Evolutionary conservation across 1,140 invertebrate genomes (phyloP).

Genomic region (Meloidogyne hapla): DNA sequence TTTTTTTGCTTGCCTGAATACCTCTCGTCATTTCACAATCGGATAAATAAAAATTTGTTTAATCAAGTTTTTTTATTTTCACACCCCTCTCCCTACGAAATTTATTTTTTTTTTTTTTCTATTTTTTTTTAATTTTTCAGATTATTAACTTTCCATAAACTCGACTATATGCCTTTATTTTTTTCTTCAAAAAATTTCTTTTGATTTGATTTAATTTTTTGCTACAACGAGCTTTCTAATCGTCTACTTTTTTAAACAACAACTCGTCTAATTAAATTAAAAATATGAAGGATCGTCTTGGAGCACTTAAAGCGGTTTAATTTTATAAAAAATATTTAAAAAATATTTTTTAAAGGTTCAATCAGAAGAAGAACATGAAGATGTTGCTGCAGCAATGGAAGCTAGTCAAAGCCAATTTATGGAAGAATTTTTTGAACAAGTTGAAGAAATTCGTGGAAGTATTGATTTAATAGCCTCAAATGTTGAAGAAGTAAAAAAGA

Average conservation of each 20-base stretch:
- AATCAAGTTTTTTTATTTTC: too few relatives aligned
- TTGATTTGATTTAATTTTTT: neutral
- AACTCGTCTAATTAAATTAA: neutral
- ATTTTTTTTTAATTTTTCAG: neutral
- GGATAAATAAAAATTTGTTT: too few relatives aligned
- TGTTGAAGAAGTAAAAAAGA: constrained; percentile 99
- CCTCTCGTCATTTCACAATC: too few relatives aligned
- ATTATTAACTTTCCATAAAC: too few relatives aligned
- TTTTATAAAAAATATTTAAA: constrained; percentile 26
- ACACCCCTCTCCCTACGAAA: neutral
- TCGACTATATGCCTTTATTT: neutral
- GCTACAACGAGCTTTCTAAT: constrained; percentile 7
- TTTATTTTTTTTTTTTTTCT: neutral
- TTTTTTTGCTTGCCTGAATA: too few relatives aligned
- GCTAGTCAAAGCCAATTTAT: constrained; percentile 62
- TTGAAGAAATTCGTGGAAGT: constrained; percentile 98
- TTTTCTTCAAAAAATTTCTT: neutral
- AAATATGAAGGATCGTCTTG: constrained; percentile 55
- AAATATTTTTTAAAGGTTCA: constrained; percentile 49
- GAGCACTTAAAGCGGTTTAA: constrained; percentile 55
- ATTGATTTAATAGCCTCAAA: constrained; percentile 98
- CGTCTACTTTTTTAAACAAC: neutral
- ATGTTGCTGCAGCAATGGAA: constrained; percentile 56
- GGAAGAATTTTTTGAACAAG: constrained; percentile 64
- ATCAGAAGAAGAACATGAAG: constrained; percentile 62